phyloP scores from a whole-genome alignment of 2,888 invertebrate genomes.

The Orthonevra nobilis region DNA sequence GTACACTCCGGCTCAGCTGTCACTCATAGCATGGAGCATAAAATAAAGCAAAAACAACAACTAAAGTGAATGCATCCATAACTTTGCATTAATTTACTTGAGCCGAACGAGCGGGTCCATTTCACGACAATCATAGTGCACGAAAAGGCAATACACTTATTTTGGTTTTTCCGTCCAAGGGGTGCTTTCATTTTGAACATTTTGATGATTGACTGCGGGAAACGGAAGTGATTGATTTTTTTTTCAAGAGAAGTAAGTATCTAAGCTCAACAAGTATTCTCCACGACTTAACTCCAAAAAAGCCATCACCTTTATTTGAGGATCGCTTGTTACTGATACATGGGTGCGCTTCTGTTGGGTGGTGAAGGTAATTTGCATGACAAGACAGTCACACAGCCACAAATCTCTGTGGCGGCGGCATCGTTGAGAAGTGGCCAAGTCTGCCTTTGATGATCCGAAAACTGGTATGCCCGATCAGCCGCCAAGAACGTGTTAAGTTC shows the following conservation, averaged over 20 bases:
- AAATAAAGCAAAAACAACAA: conserved; percentile 15
- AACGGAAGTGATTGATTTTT: conserved; percentile 59
- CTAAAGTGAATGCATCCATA: conserved; percentile 59
- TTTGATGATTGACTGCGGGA: conserved; percentile 54
- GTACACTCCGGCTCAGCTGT: conserved; percentile 63
- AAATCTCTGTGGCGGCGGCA: conserved; percentile 18
- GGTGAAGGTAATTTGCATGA: conserved; percentile 62
- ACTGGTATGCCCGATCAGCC: neutral
- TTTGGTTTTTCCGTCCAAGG: neutral
- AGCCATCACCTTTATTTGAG: conserved; percentile 37
- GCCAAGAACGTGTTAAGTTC: conserved; percentile 29
- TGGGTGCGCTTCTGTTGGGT: conserved; percentile 47
- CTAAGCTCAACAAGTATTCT: conserved; percentile 48
- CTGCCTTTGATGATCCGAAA: conserved; percentile 25
- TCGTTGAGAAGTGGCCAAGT: conserved; percentile 10
- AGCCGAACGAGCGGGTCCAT: conserved; percentile 15
- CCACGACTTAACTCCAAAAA: conserved; percentile 25
- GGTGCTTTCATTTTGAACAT: conserved; percentile 2
- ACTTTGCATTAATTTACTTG: conserved; percentile 59
- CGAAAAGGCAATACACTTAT: too few relatives aligned
- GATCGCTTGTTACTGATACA: conserved; percentile 31
- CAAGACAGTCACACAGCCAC: conserved; percentile 33
- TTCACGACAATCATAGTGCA: conserved; percentile 50
- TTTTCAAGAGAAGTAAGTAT: neutral
- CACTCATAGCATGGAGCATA: conserved; percentile 50